Evolutionary conservation across 2,888 invertebrate species (phyloP).

Genomic region (Venusia cambrica): DNA sequence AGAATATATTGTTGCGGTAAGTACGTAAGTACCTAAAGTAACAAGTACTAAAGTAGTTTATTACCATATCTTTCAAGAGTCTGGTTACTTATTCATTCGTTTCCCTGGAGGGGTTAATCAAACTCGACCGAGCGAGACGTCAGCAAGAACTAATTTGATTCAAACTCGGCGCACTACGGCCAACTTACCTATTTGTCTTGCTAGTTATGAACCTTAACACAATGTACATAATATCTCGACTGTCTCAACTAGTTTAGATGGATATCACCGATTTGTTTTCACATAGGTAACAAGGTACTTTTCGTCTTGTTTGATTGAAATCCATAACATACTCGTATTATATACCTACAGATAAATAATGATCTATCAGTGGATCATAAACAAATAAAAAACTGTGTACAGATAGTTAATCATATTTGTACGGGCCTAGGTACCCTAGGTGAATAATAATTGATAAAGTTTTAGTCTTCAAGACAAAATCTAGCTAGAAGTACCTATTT

Average conservation of each 20-base stretch:
- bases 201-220: constrained; percentile 62
- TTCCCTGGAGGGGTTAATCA: constrained; percentile 62
- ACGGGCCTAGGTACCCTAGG: too few relatives aligned
- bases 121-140: constrained; percentile 53
- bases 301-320: too few relatives aligned
- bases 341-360: too few relatives aligned
- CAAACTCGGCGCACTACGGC: constrained; percentile 54
- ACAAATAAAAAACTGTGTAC: too few relatives aligned
- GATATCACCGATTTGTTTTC: constrained; percentile 33
- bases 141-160: constrained; percentile 69
- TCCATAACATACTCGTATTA: too few relatives aligned
- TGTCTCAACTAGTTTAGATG: constrained; percentile 38
- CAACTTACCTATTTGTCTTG: constrained; percentile 64
- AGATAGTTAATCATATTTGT: too few relatives aligned
- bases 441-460: too few relatives aligned
- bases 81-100: constrained; percentile 39
- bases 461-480: too few relatives aligned
- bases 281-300: too few relatives aligned
- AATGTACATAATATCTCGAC: constrained; percentile 56
- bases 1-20: constrained; percentile 1
- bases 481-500: too few relatives aligned
- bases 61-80: constrained; percentile 19
- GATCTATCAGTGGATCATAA: too few relatives aligned
- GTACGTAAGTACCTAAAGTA: background rate
- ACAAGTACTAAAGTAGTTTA: constrained; percentile 14